Conservation (phyloP, 1,140 invertebrate genomes). For the Drosophila biarmipes region DNA sequence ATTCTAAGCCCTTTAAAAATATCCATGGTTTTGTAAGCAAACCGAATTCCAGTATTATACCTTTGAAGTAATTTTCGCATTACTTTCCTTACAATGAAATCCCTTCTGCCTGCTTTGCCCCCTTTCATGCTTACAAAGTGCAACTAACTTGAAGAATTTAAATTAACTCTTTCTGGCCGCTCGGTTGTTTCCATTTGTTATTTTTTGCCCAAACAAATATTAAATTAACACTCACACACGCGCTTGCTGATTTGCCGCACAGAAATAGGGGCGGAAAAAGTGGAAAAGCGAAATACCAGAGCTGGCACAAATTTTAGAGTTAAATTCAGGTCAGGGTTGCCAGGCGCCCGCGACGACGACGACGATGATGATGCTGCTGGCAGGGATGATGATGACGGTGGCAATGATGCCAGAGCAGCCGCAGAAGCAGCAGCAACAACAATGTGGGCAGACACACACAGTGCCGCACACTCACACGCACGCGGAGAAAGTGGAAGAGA, state of each 20-base stretch:
- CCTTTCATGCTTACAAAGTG: slow-evolving; percentile 18
- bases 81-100: not conserved
- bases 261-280: slow-evolving; percentile 17
- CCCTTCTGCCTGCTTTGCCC: not conserved
- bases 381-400: slow-evolving; percentile 35
- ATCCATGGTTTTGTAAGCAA: not conserved
- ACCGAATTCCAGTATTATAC: not conserved
- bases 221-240: slow-evolving; percentile 64
- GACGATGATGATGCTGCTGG: slow-evolving; percentile 33
- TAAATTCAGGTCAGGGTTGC: slow-evolving; percentile 75
- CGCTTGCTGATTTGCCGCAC: slow-evolving; percentile 40
- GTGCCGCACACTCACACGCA: slow-evolving; percentile 8
- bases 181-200: not conserved
- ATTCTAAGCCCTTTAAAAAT: no score
- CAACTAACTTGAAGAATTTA: slow-evolving; percentile 55
- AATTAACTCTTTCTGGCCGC: slow-evolving; percentile 40
- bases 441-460: slow-evolving; percentile 59
- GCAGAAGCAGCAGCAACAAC: slow-evolving; percentile 29
- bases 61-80: not conserved
- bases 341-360: slow-evolving; percentile 55
- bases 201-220: slow-evolving; percentile 53
- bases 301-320: slow-evolving; percentile 63
- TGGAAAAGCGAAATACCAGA: slow-evolving; percentile 42
- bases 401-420: slow-evolving; percentile 29
- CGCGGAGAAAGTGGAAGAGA: slow-evolving; percentile 13